Conservation (phyloP, 2,888 invertebrate genomes). For the Hypolimnas misippus region DNA sequence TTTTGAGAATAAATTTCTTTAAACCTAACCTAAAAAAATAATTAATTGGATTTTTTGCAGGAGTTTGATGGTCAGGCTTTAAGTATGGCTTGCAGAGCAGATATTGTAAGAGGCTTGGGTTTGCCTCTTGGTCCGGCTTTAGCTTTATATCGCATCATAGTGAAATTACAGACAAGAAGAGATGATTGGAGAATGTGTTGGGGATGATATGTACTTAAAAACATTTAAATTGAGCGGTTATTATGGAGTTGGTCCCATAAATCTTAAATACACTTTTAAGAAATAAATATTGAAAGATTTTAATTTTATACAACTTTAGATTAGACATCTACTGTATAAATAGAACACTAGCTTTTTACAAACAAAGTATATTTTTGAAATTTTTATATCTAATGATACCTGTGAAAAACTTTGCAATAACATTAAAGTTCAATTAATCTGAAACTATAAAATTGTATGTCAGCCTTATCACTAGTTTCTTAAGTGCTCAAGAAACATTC, state of each 20-base stretch:
- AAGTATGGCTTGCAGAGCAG: slow-evolving; percentile 91
- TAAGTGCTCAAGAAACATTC: no score
- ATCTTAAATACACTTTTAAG: background rate
- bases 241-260: background rate
- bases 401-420: no score
- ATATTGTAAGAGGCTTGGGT: slow-evolving; percentile 92
- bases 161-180: slow-evolving; percentile 91
- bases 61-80: slow-evolving; percentile 96
- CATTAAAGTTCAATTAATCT: no score
- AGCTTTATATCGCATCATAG: slow-evolving; percentile 91
- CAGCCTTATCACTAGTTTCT: no score
- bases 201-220: slow-evolving; percentile 72
- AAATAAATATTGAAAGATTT: background rate
- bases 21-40: no score
- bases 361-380: no score
- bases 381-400: no score
- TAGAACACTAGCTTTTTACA: no score
- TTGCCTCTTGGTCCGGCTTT: slow-evolving; percentile 95
- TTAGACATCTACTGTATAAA: no score
- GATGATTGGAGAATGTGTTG: slow-evolving; percentile 89
- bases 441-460: no score
- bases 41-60: slow-evolving; percentile 64
- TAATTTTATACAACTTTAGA: background rate
- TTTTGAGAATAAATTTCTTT: no score
- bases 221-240: background rate